A percentile compares a stretch with the other conserved stretches of the same genome.
phyloP scores from a whole-genome alignment of 2,888 invertebrate species.

The Rhimphoctona megacephalus region DNA sequence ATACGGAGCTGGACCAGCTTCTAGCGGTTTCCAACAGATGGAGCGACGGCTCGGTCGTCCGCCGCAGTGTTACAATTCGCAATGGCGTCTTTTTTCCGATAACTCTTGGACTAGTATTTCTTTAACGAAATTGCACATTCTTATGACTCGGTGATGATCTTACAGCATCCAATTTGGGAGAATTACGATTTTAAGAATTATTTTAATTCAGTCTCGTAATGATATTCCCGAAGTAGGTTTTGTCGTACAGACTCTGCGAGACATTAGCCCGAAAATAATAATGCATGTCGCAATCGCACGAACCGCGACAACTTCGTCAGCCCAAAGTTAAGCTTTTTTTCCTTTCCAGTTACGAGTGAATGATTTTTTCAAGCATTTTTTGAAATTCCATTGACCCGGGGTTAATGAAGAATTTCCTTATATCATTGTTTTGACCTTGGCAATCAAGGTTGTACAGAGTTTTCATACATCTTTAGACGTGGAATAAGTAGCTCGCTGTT shows the following conservation, averaged over 20 bases:
- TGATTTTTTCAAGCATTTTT: background rate
- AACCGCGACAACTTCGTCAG: background rate
- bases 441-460: background rate
- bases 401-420: background rate
- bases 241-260: background rate
- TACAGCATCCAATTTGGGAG: background rate
- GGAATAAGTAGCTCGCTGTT: background rate
- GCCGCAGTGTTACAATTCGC: conserved; percentile 10
- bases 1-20: background rate
- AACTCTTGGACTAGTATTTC: background rate
- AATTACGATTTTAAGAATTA: background rate
- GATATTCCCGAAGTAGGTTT: background rate
- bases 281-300: background rate
- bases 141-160: conserved; percentile 7
- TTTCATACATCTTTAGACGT: background rate
- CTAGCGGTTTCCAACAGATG: background rate
- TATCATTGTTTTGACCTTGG: background rate
- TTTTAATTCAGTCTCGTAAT: background rate
- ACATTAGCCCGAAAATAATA: background rate
- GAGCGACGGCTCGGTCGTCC: background rate
- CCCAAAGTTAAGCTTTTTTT: background rate
- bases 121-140: background rate
- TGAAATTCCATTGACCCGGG: background rate
- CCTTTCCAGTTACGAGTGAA: background rate
- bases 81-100: conserved; percentile 28